Percentiles rank a stretch among this genome's conserved stretches.
phyloP scores from a whole-genome alignment of 1,140 invertebrate species.

The Meloidogyne chitwoodi region DNA sequence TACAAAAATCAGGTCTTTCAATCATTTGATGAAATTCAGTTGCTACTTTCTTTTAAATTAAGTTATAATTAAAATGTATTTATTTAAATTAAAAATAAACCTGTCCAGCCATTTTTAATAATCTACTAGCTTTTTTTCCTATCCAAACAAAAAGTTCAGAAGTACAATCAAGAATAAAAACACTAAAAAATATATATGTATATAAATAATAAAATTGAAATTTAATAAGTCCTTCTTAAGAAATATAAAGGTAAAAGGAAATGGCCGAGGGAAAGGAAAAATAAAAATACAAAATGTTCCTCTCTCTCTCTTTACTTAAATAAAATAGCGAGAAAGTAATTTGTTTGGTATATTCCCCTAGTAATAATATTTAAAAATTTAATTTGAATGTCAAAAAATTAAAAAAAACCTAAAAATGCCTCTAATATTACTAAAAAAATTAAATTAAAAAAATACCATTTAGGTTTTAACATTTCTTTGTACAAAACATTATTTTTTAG shows the following conservation, averaged over 20 bases:
- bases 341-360: too few relatives aligned
- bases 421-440: too few relatives aligned
- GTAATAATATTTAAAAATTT: too few relatives aligned
- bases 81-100: slow-evolving; percentile 10
- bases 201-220: too few relatives aligned
- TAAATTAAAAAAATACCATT: slow-evolving; percentile 62
- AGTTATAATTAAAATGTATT: background rate
- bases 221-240: too few relatives aligned
- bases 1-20: slow-evolving; percentile 77
- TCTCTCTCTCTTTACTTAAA: too few relatives aligned
- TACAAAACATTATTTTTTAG: slow-evolving; percentile 68
- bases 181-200: slow-evolving; percentile 64
- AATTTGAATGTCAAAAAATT: too few relatives aligned
- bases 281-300: too few relatives aligned
- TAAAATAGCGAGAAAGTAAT: too few relatives aligned
- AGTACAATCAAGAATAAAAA: slow-evolving; percentile 93
- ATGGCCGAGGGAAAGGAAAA: too few relatives aligned
- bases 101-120: slow-evolving; percentile 79
- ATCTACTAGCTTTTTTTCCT: slow-evolving; percentile 90
- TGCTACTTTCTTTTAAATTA: slow-evolving; percentile 45
- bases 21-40: slow-evolving; percentile 70
- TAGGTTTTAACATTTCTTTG: slow-evolving; percentile 74
- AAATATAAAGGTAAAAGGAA: too few relatives aligned
- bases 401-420: too few relatives aligned
- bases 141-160: slow-evolving; percentile 98